Conservation (phyloP, 2,113 vertebrate species). For the Nyctibius bracteatus region DNA sequence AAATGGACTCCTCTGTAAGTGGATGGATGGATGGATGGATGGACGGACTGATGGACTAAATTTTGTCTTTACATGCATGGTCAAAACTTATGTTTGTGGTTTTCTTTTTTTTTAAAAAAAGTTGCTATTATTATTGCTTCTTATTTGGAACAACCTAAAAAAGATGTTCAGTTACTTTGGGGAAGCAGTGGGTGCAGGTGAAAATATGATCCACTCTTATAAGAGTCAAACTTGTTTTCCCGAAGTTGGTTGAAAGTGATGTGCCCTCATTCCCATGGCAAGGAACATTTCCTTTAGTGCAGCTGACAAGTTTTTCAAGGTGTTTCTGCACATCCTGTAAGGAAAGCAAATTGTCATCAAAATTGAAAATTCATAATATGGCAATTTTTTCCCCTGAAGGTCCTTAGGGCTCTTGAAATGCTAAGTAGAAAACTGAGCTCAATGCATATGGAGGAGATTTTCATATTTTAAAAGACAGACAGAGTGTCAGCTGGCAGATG, state of each 20-base stretch:
- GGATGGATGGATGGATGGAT: no score
- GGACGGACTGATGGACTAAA: neutral
- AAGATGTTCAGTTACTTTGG: neutral
- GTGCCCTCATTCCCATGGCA: slow-evolving; percentile 31
- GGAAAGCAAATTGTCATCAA: slow-evolving; percentile 69
- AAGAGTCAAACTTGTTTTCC: neutral
- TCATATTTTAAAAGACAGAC: slow-evolving; percentile 62
- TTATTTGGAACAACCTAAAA: neutral
- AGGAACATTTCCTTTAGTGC: slow-evolving; percentile 9
- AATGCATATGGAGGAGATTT: slow-evolving; percentile 59
- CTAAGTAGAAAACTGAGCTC: slow-evolving; percentile 63
- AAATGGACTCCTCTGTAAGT: neutral
- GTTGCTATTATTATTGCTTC: neutral
- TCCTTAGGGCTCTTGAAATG: slow-evolving; percentile 71
- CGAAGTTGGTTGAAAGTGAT: slow-evolving; percentile 27
- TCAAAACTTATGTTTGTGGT: neutral
- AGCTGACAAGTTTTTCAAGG: slow-evolving; percentile 52
- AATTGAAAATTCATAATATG: slow-evolving; percentile 66
- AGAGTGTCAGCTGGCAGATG: slow-evolving; percentile 51
- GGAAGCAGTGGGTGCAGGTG: neutral
- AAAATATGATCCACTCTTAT: neutral
- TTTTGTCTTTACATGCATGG: neutral
- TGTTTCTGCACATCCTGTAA: slow-evolving; percentile 47
- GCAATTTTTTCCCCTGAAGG: slow-evolving; percentile 56
- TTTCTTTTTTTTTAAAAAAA: no score